phyloP scores from a whole-genome alignment of 1,140 invertebrate species.

The Apolygus lucorum region DNA sequence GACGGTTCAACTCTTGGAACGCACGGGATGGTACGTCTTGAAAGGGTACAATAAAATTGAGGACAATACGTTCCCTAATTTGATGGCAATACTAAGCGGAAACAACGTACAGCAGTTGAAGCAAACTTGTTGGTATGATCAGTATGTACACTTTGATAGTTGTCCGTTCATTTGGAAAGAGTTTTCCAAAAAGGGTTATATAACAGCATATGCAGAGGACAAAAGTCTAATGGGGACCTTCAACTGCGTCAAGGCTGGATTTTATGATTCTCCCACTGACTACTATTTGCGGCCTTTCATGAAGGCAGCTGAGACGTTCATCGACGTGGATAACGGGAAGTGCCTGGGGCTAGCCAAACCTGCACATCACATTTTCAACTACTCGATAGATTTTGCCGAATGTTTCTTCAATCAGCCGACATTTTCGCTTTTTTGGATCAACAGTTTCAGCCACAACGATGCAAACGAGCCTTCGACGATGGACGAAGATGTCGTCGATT shows the following conservation, averaged over 20 bases:
- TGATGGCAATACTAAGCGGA: constrained; percentile 67
- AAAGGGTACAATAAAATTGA: constrained; percentile 58
- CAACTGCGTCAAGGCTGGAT: constrained; percentile 70
- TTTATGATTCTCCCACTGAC: constrained; percentile 66
- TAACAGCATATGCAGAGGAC: constrained; percentile 74
- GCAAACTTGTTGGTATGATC: constrained; percentile 44
- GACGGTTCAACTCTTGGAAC: constrained; percentile 54
- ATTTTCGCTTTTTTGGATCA: constrained; percentile 73
- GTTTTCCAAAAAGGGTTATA: constrained; percentile 59
- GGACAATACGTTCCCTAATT: constrained; percentile 74
- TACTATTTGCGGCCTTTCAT: constrained; percentile 73
- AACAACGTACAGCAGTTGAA: constrained; percentile 43
- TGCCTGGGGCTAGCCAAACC: constrained; percentile 32
- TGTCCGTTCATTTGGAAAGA: constrained; percentile 75
- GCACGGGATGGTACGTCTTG: constrained; percentile 47
- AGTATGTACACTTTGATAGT: constrained; percentile 43
- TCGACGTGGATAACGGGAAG: constrained; percentile 28
- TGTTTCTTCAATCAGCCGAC: constrained; percentile 46
- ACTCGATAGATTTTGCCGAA: constrained; percentile 46
- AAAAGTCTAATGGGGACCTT: constrained; percentile 63
- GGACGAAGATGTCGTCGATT: constrained; percentile 49
- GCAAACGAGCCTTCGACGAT: constrained; percentile 60
- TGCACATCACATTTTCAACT: constrained; percentile 33
- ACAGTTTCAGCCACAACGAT: constrained; percentile 65
- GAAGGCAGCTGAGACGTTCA: constrained; percentile 45